Evolutionary conservation across 2,888 invertebrate genomes (phyloP).

Genomic region (Cylindroiulus punctatus): DNA sequence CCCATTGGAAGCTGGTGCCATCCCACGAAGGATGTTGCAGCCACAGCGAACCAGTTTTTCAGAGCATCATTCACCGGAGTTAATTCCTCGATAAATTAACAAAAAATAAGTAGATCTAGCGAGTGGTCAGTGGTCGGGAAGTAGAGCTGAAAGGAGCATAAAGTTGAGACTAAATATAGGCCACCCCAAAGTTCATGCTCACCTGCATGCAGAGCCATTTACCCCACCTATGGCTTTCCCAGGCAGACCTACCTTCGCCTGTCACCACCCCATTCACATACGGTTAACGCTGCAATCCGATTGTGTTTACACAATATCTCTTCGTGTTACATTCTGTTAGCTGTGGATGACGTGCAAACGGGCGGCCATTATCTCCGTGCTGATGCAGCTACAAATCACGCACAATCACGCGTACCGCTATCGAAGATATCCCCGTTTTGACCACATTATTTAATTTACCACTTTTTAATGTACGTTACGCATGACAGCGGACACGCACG

Average conservation of each 20-base stretch:
- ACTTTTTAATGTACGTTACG: background rate
- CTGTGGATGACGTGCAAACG: background rate
- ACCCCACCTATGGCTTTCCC: background rate
- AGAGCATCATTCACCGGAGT: slow-evolving; percentile 24
- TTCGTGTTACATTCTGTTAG: slow-evolving; percentile 40
- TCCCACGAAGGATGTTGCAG: background rate
- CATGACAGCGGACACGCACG: background rate
- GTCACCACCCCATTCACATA: background rate
- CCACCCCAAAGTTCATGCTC: slow-evolving; percentile 37
- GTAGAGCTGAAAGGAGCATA: slow-evolving; percentile 46
- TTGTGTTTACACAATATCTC: background rate
- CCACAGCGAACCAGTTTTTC: slow-evolving; percentile 18
- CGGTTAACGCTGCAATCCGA: background rate
- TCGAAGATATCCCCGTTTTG: background rate
- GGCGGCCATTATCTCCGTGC: background rate
- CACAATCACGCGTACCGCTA: background rate
- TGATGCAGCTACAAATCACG: slow-evolving; percentile 37
- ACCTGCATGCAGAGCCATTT: background rate
- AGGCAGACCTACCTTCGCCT: background rate
- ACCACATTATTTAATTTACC: slow-evolving; percentile 17
- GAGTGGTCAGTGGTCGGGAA: slow-evolving; percentile 48
- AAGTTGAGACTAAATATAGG: slow-evolving; percentile 41
- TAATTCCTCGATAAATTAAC: slow-evolving; percentile 34
- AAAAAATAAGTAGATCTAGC: slow-evolving; percentile 29
- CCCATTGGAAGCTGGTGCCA: background rate